Base-by-base conservation (phyloP, 2,113 vertebrate species). In the Perca schrenkii region DNA sequence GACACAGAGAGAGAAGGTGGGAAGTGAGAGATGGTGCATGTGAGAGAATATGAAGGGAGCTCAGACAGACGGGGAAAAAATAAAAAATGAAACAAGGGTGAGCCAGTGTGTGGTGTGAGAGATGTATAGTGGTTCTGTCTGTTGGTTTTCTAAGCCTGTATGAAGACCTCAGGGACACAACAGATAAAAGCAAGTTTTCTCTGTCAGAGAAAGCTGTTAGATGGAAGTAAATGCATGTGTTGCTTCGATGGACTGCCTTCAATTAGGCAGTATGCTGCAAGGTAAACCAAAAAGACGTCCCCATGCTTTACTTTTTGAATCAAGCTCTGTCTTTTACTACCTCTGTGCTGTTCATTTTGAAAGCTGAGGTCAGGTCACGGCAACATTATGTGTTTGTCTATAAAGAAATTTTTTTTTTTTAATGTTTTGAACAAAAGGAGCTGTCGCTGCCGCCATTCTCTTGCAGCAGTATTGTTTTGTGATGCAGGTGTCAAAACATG, bases 81-180 rank as follows among this genome's bases (percentile, higher is more conserved):
- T 47, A 72, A 84, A 81, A 85, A 70, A 80, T 77, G 54, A 83
- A 83, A 78, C 66, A 65, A 76, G 15, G 49, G 16, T 58, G 49
- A 57, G 54, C n/a, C 22, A 70, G 75, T 69, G 34, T 77, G 56
- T 25, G 22, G 64, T 21, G 19, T 63, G 49, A 85, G 72, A 60
- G 63, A 56, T 58, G 63, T 28, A 73, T 68, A 87, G 47, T 7
- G 4, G 43, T 63, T 77, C 50, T 72, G 47, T 82, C 61, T 66
- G 72, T 79, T 84, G 60, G 40, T 57, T 83, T 70, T 88, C 53
- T 67, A 57, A 72, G 69, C 40, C 53, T 52, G 14, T 56, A 61
- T 82, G 54, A 81, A 84, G 73, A 50, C 78, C 79, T 85, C 69
- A 50, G 77, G 67, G 85, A 84, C 74, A 57, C 25, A 58, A 74